Percentiles rank a stretch among this genome's conserved stretches.
Conservation (phyloP, 2,888 invertebrate species). For the Sphinx pinastri region DNA sequence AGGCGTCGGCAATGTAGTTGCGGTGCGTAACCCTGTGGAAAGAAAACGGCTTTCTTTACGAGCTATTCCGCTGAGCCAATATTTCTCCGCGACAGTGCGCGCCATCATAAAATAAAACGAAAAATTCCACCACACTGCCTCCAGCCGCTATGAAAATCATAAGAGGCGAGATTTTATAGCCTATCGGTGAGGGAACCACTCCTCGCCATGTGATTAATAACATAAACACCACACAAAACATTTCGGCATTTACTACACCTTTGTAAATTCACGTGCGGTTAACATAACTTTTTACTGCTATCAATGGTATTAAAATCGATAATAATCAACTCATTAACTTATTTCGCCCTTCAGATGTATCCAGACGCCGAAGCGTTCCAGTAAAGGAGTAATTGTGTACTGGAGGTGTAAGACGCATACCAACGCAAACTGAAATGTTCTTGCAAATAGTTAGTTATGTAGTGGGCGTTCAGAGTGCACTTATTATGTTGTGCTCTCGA, state of each 20-base stretch:
- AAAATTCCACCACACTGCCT: conserved; percentile 80
- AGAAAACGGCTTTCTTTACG: conserved; percentile 82
- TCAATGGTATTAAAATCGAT: neutral
- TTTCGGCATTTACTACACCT: conserved; percentile 24
- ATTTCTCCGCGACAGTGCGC: conserved; percentile 83
- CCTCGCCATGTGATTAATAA: conserved; percentile 74
- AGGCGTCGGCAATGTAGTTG: conserved; percentile 64
- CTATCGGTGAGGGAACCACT: conserved; percentile 64
- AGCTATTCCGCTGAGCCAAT: conserved; percentile 83
- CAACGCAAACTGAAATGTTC: conserved; percentile 26
- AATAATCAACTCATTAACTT: neutral
- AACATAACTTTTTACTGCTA: neutral
- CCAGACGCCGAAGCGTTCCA: neutral
- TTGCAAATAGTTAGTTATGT: conserved; percentile 33
- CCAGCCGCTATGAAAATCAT: conserved; percentile 79
- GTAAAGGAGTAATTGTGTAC: neutral
- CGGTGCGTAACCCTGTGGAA: conserved; percentile 79
- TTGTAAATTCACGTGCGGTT: neutral
- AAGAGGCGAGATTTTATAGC: conserved; percentile 79
- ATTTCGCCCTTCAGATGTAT: neutral
- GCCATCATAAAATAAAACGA: conserved; percentile 84
- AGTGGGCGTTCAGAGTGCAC: conserved; percentile 67
- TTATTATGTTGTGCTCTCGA: conserved; percentile 67
- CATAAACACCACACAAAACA: conserved; percentile 46
- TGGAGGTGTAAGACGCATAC: conserved; percentile 6